Base-by-base conservation (phyloP, 2,888 invertebrate species). In the Clivina fossor region DNA sequence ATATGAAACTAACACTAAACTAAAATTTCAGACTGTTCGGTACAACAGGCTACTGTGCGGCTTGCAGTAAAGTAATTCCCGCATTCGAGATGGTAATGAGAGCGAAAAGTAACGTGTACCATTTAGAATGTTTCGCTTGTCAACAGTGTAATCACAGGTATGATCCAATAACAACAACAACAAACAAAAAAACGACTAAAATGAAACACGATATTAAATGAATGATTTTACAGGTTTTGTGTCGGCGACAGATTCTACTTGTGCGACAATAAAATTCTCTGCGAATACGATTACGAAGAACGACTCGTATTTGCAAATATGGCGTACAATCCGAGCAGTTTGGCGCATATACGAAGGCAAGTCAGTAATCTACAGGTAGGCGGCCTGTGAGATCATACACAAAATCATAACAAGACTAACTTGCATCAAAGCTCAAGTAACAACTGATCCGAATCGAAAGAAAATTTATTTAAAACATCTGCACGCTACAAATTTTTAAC, bases 61-160 rank as follows among this genome's bases (percentile, higher is more conserved):
- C 92, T 55, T 94, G 93, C 78, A 87, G 86, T 76, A 93, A 93
- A 81, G 87, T 88, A 71, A 93, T 93, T 74, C 93, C 93, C 59
- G 92, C 93, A 62, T 93, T 93, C 76, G 93, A 93, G 78, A 91
- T 93, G 92, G 93, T 93, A 67, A 93, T 94, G 93, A 81, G 92
- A 73, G 93, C 92, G 63, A 86, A 89, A 75, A 87, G 86, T 70
- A 92, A 93, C 75, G 93, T 93, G 62, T 93, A 93, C 78, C 93
- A 93, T 77, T 81, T 93, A 75, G 93, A 93, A 75, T 93, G 93
- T 74, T 93, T 93, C 74, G 92, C 93, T 65, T 93, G 93, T 79
- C 93, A 93, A 75, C 91, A 93, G 73, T 93, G 93, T 76, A 91
- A 90, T 79, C 92, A 93, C 80, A 90, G 93, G 93, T 93, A 74